A percentile compares a stretch with the other conserved stretches of the same genome.
Evolutionary conservation across 2,888 invertebrate genomes (phyloP).

Genomic region (Volucella inflata): DNA sequence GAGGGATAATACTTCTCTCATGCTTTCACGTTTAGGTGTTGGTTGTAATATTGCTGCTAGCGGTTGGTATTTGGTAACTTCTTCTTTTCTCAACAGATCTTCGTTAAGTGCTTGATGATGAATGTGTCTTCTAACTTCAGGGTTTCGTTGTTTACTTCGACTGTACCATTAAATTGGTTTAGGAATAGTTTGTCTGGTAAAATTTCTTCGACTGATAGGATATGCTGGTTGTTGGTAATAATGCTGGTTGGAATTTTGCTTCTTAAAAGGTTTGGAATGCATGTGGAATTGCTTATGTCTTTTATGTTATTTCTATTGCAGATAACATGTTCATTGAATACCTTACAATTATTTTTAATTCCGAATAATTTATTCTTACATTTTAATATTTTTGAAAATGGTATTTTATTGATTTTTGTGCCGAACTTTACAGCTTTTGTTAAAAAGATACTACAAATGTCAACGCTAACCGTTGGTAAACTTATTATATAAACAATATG

Average conservation of each 20-base stretch:
- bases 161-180: conserved; percentile 40
- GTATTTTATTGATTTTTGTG: conserved; percentile 20
- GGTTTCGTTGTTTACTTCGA: no score
- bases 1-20: not conserved
- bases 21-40: conserved; percentile 18
- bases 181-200: conserved; percentile 40
- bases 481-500: no score
- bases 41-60: conserved; percentile 62
- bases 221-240: conserved; percentile 50
- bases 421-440: no score
- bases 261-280: conserved; percentile 49
- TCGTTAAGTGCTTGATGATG: not conserved
- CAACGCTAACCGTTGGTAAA: no score
- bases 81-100: not conserved
- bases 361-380: conserved; percentile 38
- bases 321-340: conserved; percentile 37
- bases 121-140: no score
- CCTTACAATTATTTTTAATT: conserved; percentile 45
- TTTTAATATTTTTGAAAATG: conserved; percentile 19
- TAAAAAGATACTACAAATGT: no score
- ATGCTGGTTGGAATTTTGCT: conserved; percentile 40
- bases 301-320: conserved; percentile 54
- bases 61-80: conserved; percentile 41
- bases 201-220: conserved; percentile 47
- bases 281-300: conserved; percentile 60